Base-by-base conservation (phyloP, 2,797 vertebrate genomes). In the Myotis pilosus region DNA sequence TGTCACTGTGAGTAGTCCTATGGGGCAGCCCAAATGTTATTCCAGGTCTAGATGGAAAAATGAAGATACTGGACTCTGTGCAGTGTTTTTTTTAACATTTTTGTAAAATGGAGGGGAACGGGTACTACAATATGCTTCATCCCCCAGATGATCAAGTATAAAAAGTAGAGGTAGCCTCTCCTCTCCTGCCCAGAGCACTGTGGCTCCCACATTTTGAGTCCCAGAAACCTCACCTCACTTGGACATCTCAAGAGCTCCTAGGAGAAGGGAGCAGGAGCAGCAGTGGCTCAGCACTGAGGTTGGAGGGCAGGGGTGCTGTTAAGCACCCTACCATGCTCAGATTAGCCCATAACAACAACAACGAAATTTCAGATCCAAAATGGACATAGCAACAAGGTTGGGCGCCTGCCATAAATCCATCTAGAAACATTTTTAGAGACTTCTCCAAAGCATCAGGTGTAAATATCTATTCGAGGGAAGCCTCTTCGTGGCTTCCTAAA, bases 401-500 rank as follows among this genome's bases (percentile, higher is more conserved):
- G 20, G 12, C 51, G 53, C 8, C 28, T 84, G 19, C 25, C 30
- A 28, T 22, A 36, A 17, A 75, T 38, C 30, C 74, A 23, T 75
- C 30, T 3, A 82, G 28, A 90, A 87, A n/a, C n/a, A 41, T 87
- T 81, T 51, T 8, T 79, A 15, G 20, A 23, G 12, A 49, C 13
- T 47, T 68, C 44, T 44, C 19, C 86, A 33, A 89, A 90, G 49
- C 33, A 19, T 51, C 41, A 20, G 12, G 11, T 13, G 0, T 74
- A 68, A 49, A 66, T 33, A 38, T 85, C 25, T 76, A 11, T 33
- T 30, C 6, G 11, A 79, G 1, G 16, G n/a, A 91, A 91, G 12
- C 6, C n/a, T 87, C 66, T 66, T 75, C 23, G 10, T 60, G 47
- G 53, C 68, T 81, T 88, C 62, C 33, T 17, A 83, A 72, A 81